Base-by-base conservation (phyloP, 2,797 vertebrate species). In the Calcarius lapponicus region DNA sequence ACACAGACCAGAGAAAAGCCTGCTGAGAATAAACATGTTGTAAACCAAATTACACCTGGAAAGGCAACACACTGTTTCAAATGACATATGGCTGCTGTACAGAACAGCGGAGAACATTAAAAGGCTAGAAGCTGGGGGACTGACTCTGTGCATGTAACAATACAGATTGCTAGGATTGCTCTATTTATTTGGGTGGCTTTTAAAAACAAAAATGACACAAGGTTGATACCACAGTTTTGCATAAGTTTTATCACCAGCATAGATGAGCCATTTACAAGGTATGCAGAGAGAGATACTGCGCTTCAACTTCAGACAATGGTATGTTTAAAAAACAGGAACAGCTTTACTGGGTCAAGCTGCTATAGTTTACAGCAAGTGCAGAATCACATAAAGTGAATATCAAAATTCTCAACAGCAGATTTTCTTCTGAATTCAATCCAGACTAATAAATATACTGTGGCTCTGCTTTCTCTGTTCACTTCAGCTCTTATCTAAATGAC, bases 401-500 rank as follows among this genome's bases (percentile, higher is more conserved):
- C 72, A 78, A 64, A 93, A 83, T 17, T 40, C 57, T 65, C 43
- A 88, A 58, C 15, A 54, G 53, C 45, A 93, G 51, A 48, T 93
- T 91, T 95, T 71, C 62, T 74, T 73, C 69, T 56, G 47, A 86
- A 81, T 91, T 88, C 57, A 56, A 62, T 66, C 51, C 43, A 83
- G 57, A 86, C 57, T 62, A 90, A 92, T 76, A 91, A 56, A 79
- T 76, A 45, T 36, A 56, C 53, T 12, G 8, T 38, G 65, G 18
- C 40, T 91, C 53, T 83, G 57, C 24, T 76, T 89, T 87, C 64
- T 85, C 53, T 79, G 50, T 53, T 86, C 75, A 32, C 61, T 86
- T 93, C 56, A 40, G 43, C 43, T 92, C 51, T 88, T 86, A 60
- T 48, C 56, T 88, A 88, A 78, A 93, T 73, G 48, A 92, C 62